These are phyloP conservation scores for Sclerodermus sp. DNA, from an alignment of 2,888 invertebrate species.

Conservation along the genomic window DNA sequence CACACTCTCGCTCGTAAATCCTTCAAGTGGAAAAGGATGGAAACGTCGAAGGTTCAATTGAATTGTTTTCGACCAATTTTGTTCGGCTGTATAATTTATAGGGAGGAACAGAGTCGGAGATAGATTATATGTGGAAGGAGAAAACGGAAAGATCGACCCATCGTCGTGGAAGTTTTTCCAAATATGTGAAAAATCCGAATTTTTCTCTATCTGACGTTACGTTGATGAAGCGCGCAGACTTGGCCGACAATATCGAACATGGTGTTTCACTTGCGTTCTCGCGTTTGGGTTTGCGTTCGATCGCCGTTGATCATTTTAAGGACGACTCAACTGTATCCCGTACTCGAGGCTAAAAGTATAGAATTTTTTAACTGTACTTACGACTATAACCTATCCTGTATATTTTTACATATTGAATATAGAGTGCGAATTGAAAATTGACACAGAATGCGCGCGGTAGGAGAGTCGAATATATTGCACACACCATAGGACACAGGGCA, in stretches of 20 bases:
- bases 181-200: no score
- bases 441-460: slow-evolving; percentile 23
- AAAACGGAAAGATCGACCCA: no score
- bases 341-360: slow-evolving; percentile 35
- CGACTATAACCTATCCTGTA: slow-evolving; percentile 52
- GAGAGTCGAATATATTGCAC: slow-evolving; percentile 17
- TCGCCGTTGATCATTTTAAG: slow-evolving; percentile 23
- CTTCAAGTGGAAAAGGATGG: no score
- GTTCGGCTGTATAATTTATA: not conserved
- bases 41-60: no score
- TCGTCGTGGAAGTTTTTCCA: no score
- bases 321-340: slow-evolving; percentile 33
- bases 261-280: slow-evolving; percentile 33
- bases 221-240: no score
- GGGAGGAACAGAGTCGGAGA: no score
- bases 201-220: no score
- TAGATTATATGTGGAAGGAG: no score
- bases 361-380: slow-evolving; percentile 47
- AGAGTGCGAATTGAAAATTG: slow-evolving; percentile 27
- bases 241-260: slow-evolving; percentile 15
- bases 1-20: no score
- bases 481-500: not conserved
- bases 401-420: slow-evolving; percentile 52
- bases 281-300: slow-evolving; percentile 24
- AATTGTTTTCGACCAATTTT: not conserved